Evolutionary conservation across 2,797 vertebrate genomes (phyloP).

Genomic region (Phylloscopus collybita): DNA sequence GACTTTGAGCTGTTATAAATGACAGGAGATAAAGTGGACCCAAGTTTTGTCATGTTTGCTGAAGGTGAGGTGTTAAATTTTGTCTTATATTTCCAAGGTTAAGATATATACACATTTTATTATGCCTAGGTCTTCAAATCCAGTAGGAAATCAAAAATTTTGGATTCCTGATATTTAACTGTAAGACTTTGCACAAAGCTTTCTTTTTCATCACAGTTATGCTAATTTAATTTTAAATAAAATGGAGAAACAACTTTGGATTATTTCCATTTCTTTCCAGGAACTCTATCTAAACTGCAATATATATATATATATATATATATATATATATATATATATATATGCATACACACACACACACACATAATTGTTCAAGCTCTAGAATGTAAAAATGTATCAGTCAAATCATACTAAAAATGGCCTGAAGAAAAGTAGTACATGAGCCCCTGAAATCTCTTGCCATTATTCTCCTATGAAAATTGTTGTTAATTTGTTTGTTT

Average conservation of each 20-base stretch:
- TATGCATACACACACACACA: no score
- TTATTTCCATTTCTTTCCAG: neutral
- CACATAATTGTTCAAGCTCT: neutral
- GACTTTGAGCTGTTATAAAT: neutral
- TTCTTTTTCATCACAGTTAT: neutral
- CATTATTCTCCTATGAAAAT: neutral
- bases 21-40: neutral
- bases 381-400: neutral
- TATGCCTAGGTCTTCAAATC: neutral
- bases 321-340: no score
- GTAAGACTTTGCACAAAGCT: neutral
- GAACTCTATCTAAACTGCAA: neutral
- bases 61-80: neutral
- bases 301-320: neutral
- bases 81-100: neutral
- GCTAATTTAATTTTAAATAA: neutral
- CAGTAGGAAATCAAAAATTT: neutral
- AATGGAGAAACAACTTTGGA: neutral
- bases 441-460: neutral
- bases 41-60: neutral
- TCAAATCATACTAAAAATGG: neutral
- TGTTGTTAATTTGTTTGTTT: no score
- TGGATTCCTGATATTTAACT: neutral
- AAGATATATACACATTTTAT: neutral
- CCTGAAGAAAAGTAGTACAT: neutral